phyloP scores from a whole-genome alignment of 2,113 vertebrate species.

The Bos javanicus region DNA sequence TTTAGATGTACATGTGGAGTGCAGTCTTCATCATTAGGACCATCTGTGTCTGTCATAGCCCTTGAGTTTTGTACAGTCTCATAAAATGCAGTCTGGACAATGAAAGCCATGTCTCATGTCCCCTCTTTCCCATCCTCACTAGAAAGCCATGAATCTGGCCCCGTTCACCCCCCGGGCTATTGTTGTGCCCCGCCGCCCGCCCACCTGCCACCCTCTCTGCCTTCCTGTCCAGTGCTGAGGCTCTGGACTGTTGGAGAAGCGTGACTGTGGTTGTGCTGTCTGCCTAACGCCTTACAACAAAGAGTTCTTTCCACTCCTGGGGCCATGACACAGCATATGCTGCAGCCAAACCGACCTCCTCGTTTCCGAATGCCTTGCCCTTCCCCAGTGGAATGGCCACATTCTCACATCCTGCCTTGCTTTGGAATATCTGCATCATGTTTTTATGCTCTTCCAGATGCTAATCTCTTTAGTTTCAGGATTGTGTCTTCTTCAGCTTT shows the following conservation, averaged over 20 bases:
- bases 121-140: background rate
- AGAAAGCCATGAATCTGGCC: background rate
- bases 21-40: background rate
- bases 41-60: background rate
- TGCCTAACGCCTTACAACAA: background rate
- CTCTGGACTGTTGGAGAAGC: background rate
- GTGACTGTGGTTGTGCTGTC: background rate
- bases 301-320: background rate
- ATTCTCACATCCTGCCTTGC: background rate
- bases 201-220: background rate
- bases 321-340: background rate
- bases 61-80: background rate
- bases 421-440: background rate
- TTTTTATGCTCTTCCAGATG: background rate
- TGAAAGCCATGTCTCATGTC: background rate
- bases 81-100: background rate
- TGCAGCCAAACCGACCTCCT: background rate
- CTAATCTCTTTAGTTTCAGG: background rate
- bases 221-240: background rate
- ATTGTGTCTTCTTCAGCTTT: background rate
- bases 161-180: rapidly evolving
- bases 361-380: background rate
- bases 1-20: background rate
- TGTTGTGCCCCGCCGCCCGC: rapidly evolving
- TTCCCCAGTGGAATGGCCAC: background rate